Conservation (phyloP, 2,888 invertebrate genomes). For the Agrochola lychnidis region DNA sequence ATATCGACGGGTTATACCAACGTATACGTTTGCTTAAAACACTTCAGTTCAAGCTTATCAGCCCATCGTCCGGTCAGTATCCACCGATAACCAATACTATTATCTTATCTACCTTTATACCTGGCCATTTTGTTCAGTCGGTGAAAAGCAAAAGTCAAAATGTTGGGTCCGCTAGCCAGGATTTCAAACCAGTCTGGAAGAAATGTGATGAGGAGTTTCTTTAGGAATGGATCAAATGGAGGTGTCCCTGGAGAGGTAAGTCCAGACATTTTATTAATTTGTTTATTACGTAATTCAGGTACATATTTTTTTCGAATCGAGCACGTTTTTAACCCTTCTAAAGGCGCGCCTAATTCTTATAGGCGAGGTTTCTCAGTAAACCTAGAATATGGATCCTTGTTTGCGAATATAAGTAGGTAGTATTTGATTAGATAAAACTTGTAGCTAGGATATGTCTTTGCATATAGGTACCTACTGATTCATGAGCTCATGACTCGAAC, state of each 20-base stretch:
- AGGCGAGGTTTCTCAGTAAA: not conserved
- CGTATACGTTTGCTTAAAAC: slow-evolving; percentile 23
- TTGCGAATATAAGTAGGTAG: slow-evolving; percentile 5
- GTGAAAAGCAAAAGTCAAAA: slow-evolving; percentile 71
- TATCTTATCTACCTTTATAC: slow-evolving; percentile 81
- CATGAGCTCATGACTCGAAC: not conserved
- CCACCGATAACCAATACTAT: slow-evolving; percentile 72
- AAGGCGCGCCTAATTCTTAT: no score
- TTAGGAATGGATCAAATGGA: slow-evolving; percentile 85
- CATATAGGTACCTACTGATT: not conserved
- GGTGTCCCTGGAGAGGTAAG: slow-evolving; percentile 86
- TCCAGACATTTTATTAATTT: slow-evolving; percentile 34
- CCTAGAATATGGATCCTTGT: not conserved
- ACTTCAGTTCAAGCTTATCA: slow-evolving; percentile 56
- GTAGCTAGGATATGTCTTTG: not conserved
- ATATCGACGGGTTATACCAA: slow-evolving; percentile 56
- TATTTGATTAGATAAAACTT: slow-evolving; percentile 21
- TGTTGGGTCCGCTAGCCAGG: slow-evolving; percentile 85
- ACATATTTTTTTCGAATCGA: not conserved
- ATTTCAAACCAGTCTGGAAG: slow-evolving; percentile 81
- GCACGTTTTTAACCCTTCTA: slow-evolving; percentile 17
- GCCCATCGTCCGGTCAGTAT: slow-evolving; percentile 65
- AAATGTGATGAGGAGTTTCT: slow-evolving; percentile 80
- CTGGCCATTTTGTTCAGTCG: slow-evolving; percentile 63
- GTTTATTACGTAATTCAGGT: slow-evolving; percentile 75